Conservation (phyloP, 2,888 invertebrate species). For the Ormia ochracea region DNA sequence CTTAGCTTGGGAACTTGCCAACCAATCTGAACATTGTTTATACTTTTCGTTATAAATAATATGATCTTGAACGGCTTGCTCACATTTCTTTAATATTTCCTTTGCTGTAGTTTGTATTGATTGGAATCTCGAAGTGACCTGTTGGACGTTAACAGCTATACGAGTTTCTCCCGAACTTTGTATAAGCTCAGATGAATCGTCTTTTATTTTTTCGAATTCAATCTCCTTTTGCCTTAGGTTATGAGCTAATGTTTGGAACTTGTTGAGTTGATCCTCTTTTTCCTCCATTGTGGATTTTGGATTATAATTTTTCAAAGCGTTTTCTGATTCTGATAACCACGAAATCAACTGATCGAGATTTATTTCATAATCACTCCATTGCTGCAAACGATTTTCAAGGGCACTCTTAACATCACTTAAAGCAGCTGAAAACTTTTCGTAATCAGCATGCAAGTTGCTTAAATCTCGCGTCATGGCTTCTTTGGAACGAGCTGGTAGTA, state of each 20-base stretch:
- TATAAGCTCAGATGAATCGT: constrained; percentile 89
- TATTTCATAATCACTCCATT: constrained; percentile 94
- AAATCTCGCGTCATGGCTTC: constrained; percentile 90
- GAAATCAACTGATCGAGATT: constrained; percentile 87
- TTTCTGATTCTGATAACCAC: constrained; percentile 92
- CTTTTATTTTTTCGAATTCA: constrained; percentile 90
- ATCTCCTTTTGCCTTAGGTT: constrained; percentile 89
- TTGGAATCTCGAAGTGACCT: constrained; percentile 92
- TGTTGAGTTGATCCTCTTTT: constrained; percentile 91
- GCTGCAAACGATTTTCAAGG: constrained; percentile 89
- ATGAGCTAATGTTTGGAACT: constrained; percentile 89
- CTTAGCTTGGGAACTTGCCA: constrained; percentile 85
- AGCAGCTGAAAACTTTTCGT: constrained; percentile 87
- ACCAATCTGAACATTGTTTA: constrained; percentile 88
- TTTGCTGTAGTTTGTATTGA: constrained; percentile 92
- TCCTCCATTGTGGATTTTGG: constrained; percentile 91
- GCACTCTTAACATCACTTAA: constrained; percentile 87
- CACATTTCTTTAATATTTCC: constrained; percentile 94
- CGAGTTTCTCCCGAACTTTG: constrained; percentile 91
- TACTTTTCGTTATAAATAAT: constrained; percentile 88
- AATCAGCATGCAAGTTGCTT: constrained; percentile 87
- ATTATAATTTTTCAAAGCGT: constrained; percentile 88
- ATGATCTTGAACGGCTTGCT: constrained; percentile 90
- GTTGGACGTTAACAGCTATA: constrained; percentile 91
- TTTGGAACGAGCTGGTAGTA: constrained; percentile 88